Base-by-base conservation (phyloP, 2,113 vertebrate species). In the Syrmaticus mikado region DNA sequence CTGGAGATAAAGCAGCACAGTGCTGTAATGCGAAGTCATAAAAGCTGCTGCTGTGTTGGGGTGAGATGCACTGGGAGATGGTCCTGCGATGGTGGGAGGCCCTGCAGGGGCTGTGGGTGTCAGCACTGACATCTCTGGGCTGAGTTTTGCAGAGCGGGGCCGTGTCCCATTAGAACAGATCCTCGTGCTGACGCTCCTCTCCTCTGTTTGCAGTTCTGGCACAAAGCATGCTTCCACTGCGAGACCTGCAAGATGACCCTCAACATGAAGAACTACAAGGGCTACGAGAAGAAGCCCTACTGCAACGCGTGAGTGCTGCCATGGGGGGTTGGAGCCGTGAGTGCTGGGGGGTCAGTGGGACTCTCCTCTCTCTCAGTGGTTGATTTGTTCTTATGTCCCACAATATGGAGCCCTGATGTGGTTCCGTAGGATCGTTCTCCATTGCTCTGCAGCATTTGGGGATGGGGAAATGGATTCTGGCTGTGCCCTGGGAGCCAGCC, bases 191-290 rank as follows among this genome's bases (percentile, higher is more conserved):
- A 64, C 0, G 13, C 2, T 41, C 22, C 30, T 30, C 74, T 62
- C 9, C 45, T 91, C 66, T 55, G 9, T 45, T 85, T 67, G 19
- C 94, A 98, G 98, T 98, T 96, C 93, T 98, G 98, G 98, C 98
- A 98, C 72, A 98, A 98, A 90, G 96, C 98, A 55, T 98, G 98
- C 58, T 98, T 98, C 95, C 98, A 98, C 85, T 98, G 98, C 24
- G 98, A 98, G 96, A 98, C 94, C 90, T 98, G 98, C 98, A 98
- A 98, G 97, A 98, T 98, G 98, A 98, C 98, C 14, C 96, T 98
- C 15, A 98, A 98, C 95, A 98, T 98, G 98, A 98, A 98, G 76
- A 98, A 98, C 97, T 98, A 98, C 98, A 98, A 98, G 96, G 98
- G 98, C 93, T 98, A 98, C 4, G 98, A 98, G 96, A 98, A 98